Base-by-base conservation (phyloP, 2,888 invertebrate genomes). In the Holacanthella duospinosa region DNA sequence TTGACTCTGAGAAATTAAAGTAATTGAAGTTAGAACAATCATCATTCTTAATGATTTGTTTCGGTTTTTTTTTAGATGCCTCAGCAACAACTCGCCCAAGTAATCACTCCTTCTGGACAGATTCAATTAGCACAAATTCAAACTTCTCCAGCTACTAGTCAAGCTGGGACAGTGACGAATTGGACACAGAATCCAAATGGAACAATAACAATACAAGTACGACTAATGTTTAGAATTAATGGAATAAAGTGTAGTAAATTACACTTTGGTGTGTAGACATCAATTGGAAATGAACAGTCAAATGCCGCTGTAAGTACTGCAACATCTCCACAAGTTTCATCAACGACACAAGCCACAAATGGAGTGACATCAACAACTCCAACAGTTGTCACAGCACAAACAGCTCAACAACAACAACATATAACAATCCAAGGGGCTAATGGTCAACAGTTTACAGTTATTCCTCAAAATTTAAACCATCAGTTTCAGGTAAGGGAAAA, bases 91-190 rank as follows among this genome's bases (percentile, higher is more conserved):
- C 79, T 88, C 62, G 88, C 90, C 0, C 90, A 89, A 75, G 86
- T 90, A 36, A 82, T 92, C n/a, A 89, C 91, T 2, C 91, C 91
- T 0, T 87, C 85, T 60, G 92, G 92, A 0, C 92, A 91, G 75
- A 86, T 92, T 62, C 93, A 93, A 73, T 61, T 72, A 44, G 72
- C 72, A 24, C 90, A 92, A 76, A 88, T 93, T 43, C 92, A 93
- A 77, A 73, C 72, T 25, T 72, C 73, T 43, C 76, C 77, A 68
- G 74, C 74, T 0, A 64, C 75, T 2, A 61, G 65, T 44, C 68
- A 72, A 61, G 58, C 66, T 21, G 66, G 67, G 3, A 62, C 65
- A 27, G 36, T 43, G 19, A 64, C 67, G 25, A 72, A 68, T 63
- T 72, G 69, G 67, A 68, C 69, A 0, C 70, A 70, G 43, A 72